Base-by-base conservation (phyloP, 2,888 invertebrate species). In the Machimus rusticus region DNA sequence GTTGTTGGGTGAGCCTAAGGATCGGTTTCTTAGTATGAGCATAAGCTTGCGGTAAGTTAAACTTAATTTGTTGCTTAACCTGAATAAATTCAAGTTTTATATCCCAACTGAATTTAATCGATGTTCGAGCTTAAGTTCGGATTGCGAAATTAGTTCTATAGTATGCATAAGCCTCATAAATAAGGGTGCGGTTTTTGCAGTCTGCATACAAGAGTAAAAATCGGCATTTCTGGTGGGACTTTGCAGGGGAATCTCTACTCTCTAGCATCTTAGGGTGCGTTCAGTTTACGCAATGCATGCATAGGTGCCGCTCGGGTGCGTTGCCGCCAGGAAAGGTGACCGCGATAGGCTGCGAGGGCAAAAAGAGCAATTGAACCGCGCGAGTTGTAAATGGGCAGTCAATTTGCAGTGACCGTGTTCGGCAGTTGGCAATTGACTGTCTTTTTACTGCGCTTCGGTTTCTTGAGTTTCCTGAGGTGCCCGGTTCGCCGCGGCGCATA, bases 351-450 rank as follows among this genome's bases (percentile, higher is more conserved):
- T 14, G 16, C 3, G 43, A 2, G 66, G 3, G 82, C 34, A 82
- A 82, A 85, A 74, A 43, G 16, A 43, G 85, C 74, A 85, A 43
- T 74, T 74, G 85, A 31, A 74, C 19, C 46, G 43, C 14, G 74
- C 16, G 23, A n/a, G 74, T 85, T 85, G 85, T 85, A 85, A 85
- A 85, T 85, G 85, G 88, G 87, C 51, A 86, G 82, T 82, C 88
- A 88, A 88, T 88, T 88, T 88, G 88, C 88, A 87, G 86, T 87
- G 55, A 37, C 88, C 87, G 85, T 87, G 85, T 88, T 88, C 85
- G 88, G 87, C 43, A 85, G 77, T 77, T 85, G n/a, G 79, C 78
- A 74, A 74, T 85, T 78, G 84, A 74, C 46, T 23, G 74, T 46
- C 46, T 87, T 87, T 87, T 85, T 76, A 74, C 46, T 51, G 37